Evolutionary conservation across 2,888 invertebrate genomes (phyloP).

Genomic region (Epistrophella euchroma): DNA sequence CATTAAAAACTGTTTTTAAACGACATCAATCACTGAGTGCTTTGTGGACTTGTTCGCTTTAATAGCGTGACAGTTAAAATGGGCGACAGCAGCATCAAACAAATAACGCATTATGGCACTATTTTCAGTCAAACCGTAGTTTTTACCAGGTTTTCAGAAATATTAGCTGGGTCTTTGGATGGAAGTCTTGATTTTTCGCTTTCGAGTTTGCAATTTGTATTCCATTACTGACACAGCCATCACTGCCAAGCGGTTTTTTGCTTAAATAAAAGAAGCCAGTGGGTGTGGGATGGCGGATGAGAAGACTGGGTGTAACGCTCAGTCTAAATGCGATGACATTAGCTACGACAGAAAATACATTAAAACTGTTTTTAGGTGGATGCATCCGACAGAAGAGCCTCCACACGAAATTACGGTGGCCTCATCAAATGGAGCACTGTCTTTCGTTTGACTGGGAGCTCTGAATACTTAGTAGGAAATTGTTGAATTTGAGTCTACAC

Average conservation of each 20-base stretch:
- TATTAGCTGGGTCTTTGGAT: neutral
- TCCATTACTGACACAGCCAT: constrained; percentile 4
- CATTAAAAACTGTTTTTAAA: constrained; percentile 52
- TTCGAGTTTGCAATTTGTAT: constrained; percentile 6
- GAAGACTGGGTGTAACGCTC: neutral
- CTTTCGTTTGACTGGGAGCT: constrained; percentile 75
- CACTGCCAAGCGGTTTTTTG: constrained; percentile 7
- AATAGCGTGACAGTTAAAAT: constrained; percentile 58
- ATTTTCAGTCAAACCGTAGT: constrained; percentile 77
- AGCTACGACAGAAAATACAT: neutral
- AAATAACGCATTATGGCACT: constrained; percentile 75
- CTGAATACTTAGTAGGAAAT: constrained; percentile 50
- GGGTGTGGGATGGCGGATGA: neutral
- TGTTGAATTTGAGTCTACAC: constrained; percentile 45
- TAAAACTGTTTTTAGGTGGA: constrained; percentile 52
- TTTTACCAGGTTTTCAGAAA: constrained; percentile 70
- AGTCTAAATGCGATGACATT: constrained; percentile 12
- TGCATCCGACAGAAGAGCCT: constrained; percentile 51
- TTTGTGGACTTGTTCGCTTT: constrained; percentile 18
- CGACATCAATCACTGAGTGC: constrained; percentile 50
- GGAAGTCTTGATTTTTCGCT: neutral
- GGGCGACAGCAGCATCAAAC: constrained; percentile 69
- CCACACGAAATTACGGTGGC: constrained; percentile 68
- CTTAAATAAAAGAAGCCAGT: neutral
- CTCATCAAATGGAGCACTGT: constrained; percentile 78